phyloP scores from a whole-genome alignment of 1,140 invertebrate genomes.

The Argopecten irradians region DNA sequence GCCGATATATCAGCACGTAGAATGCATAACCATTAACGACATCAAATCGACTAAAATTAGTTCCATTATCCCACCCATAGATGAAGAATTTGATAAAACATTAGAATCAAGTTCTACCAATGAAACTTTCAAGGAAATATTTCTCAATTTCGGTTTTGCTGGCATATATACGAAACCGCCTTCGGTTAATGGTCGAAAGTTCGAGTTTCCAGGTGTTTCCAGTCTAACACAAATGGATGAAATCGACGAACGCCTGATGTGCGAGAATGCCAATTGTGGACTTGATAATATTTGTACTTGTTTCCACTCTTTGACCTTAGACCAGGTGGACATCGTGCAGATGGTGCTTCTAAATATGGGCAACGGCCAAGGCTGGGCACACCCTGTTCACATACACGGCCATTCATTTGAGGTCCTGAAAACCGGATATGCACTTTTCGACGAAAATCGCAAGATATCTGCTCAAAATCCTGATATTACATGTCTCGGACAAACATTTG shows the following conservation, averaged over 20 bases:
- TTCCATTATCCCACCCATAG: not conserved
- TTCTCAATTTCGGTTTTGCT: slow-evolving; percentile 65
- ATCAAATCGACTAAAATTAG: slow-evolving; percentile 30
- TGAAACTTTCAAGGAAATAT: slow-evolving; percentile 52
- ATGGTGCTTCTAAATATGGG: slow-evolving; percentile 76
- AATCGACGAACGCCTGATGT: slow-evolving; percentile 34
- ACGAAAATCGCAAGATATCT: not conserved
- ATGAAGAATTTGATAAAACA: not conserved
- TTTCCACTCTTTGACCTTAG: slow-evolving; percentile 36
- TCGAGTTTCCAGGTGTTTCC: slow-evolving; percentile 48
- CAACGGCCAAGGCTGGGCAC: slow-evolving; percentile 79
- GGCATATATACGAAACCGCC: slow-evolving; percentile 52
- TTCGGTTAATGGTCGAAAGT: slow-evolving; percentile 59
- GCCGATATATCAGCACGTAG: slow-evolving; percentile 39
- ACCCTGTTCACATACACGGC: slow-evolving; percentile 87
- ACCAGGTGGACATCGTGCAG: slow-evolving; percentile 51
- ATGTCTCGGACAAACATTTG: not conserved
- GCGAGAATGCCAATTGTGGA: slow-evolving; percentile 48
- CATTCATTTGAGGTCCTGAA: slow-evolving; percentile 84
- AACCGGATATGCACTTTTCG: slow-evolving; percentile 71
- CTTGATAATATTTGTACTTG: slow-evolving; percentile 49
- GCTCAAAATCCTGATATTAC: not conserved
- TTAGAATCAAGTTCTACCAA: not conserved
- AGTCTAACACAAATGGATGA: slow-evolving; percentile 52
- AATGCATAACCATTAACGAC: slow-evolving; percentile 47